phyloP scores from a whole-genome alignment of 2,888 invertebrate species.

The Agrypnus murinus region DNA sequence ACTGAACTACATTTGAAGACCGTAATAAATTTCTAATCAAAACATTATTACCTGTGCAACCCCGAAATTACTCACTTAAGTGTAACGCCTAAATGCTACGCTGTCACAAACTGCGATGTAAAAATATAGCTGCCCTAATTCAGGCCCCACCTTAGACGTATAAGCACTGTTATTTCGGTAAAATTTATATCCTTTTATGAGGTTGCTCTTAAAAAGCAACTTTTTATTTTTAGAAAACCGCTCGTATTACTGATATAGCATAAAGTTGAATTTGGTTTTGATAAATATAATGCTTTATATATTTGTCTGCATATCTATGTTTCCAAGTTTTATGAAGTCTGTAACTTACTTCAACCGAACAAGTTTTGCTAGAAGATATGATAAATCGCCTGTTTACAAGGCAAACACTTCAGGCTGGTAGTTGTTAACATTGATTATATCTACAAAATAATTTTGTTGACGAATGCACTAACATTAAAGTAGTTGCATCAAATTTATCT shows the following conservation, averaged over 20 bases:
- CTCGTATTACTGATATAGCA: background rate
- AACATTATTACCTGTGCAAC: constrained; percentile 30
- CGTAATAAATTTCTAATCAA: constrained; percentile 35
- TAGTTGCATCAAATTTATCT: constrained; percentile 8
- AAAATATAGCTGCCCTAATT: constrained; percentile 14
- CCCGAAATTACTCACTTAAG: constrained; percentile 26
- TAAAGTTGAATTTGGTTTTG: constrained; percentile 15
- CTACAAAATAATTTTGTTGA: constrained; percentile 22
- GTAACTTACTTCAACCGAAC: constrained; percentile 38
- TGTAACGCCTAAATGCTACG: constrained; percentile 22
- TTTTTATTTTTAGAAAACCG: too few species aligned
- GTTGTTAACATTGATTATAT: constrained; percentile 31
- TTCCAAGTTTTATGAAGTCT: constrained; percentile 30
- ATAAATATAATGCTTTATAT: constrained; percentile 7
- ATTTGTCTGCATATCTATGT: constrained; percentile 27
- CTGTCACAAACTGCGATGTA: constrained; percentile 4
- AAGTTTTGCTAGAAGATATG: constrained; percentile 35
- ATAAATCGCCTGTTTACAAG: constrained; percentile 43
- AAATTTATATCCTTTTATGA: background rate
- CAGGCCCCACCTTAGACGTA: constrained; percentile 1
- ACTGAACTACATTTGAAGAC: constrained; percentile 16
- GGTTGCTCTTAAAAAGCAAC: too few species aligned
- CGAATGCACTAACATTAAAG: constrained; percentile 14
- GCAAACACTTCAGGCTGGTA: constrained; percentile 15
- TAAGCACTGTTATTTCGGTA: background rate